Base-by-base conservation (phyloP, 1,140 invertebrate species). In the Brachystomella parvula region DNA sequence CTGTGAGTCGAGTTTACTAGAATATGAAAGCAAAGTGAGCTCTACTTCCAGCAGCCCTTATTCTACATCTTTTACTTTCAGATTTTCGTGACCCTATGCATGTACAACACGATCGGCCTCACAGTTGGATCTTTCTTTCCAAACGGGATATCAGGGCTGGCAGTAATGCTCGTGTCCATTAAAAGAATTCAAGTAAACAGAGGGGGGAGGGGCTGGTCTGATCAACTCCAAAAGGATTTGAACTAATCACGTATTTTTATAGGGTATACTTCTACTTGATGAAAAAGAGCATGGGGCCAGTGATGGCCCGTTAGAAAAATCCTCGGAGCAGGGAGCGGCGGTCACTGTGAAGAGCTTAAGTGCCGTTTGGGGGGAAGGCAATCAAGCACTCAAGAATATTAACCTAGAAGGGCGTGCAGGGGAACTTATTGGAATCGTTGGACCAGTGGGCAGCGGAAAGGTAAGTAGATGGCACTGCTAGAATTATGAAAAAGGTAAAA, bases 161-260 rank as follows among this genome's bases (percentile, higher is more conserved):
- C 86, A 0, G 86, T 88, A 78, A 82, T 84, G 0, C 76, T 83
- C 47, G 85, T 89, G 0, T 88, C 87, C 9, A 82, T 87, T 1
- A 82, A 82, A 69, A 82, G 87, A 71, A 81, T 89, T 12, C 63
- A 72, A 56, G 71, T 71, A 58, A 9, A 53, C 15, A 9, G 6
- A n/a, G n/a, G n/a, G n/a, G n/a, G n/a, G n/a, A n/a, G n/a, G n/a
- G n/a, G n/a, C n/a, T n/a, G n/a, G n/a, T n/a, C n/a, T n/a, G n/a
- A n/a, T n/a, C n/a, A n/a, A n/a, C n/a, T n/a, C n/a, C n/a, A n/a
- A n/a, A n/a, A n/a, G n/a, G n/a, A 61, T 30, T 21, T 29, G 1
- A 24, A 1, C 49, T 21, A 47, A 47, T 17, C n/a, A 2, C 32
- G 21, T 62, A 57, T 26, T 26, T 64, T 47, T 21, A 39, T n/a